Conservation (phyloP, 2,888 invertebrate species). For the Sycophila texana region DNA sequence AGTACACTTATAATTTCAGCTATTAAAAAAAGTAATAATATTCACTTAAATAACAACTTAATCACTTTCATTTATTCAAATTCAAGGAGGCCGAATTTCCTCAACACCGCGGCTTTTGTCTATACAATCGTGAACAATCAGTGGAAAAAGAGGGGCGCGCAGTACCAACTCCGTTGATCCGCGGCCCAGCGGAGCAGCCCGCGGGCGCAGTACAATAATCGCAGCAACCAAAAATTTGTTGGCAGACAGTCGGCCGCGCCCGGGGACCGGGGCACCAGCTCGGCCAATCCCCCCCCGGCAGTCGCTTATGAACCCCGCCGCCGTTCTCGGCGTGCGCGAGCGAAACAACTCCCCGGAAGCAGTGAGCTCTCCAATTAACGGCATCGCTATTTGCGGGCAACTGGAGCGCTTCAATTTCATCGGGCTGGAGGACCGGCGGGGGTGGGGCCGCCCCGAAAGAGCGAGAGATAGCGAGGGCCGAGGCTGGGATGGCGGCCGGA, state of each 20-base stretch:
- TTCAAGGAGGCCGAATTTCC: neutral
- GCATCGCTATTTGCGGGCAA: constrained; percentile 42
- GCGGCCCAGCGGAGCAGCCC: too few species aligned
- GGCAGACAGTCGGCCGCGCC: neutral
- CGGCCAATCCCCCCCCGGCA: neutral
- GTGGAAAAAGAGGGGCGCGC: too few species aligned
- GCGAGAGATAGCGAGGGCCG: neutral
- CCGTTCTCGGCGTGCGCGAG: neutral
- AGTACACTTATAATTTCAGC: too few species aligned
- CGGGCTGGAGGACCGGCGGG: neutral
- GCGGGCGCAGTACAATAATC: neutral
- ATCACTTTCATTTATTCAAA: neutral
- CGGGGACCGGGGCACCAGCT: neutral
- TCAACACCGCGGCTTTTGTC: too few species aligned
- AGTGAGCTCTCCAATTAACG: constrained; percentile 44
- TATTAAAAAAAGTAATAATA: too few species aligned
- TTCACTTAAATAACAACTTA: too few species aligned
- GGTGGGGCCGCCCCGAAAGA: too few species aligned
- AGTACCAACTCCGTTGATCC: too few species aligned
- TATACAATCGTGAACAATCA: too few species aligned
- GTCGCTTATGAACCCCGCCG: neutral
- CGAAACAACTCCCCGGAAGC: neutral
- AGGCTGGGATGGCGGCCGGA: neutral
- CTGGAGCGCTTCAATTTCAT: constrained; percentile 42
- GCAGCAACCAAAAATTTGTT: neutral